Evolutionary conservation across 2,888 invertebrate genomes (phyloP).

Genomic region (Apoda limacodes): DNA sequence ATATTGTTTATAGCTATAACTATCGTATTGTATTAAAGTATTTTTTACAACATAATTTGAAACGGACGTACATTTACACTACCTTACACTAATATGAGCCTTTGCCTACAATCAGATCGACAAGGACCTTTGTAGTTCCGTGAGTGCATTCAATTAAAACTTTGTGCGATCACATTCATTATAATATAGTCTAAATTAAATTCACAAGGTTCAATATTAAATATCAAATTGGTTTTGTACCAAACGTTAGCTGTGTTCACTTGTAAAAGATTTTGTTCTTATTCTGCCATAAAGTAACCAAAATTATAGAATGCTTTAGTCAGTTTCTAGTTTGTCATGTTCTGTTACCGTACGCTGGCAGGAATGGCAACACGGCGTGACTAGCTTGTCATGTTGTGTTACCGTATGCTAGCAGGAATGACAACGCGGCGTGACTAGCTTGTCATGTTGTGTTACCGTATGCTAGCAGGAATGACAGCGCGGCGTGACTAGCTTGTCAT

Average conservation of each 20-base stretch:
- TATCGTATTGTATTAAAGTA: too few species aligned
- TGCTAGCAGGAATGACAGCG: too few species aligned
- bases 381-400: neutral
- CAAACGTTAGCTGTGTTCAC: constrained; percentile 22
- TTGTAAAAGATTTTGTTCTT: constrained; percentile 21
- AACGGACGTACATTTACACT: too few species aligned
- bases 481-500: constrained; percentile 28
- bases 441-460: neutral
- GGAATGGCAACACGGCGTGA: neutral
- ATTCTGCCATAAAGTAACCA: constrained; percentile 29
- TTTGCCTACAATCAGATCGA: constrained; percentile 3
- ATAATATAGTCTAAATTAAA: constrained; percentile 39
- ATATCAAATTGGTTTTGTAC: constrained; percentile 60
- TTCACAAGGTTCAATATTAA: constrained; percentile 39
- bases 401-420: neutral
- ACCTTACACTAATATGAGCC: too few species aligned
- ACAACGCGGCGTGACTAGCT: neutral
- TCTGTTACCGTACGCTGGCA: neutral
- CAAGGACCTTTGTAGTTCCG: too few species aligned
- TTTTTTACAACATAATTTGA: too few species aligned
- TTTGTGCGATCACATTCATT: constrained; percentile 53
- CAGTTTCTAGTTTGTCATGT: neutral
- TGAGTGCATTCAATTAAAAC: constrained; percentile 42
- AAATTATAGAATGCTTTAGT: constrained; percentile 23
- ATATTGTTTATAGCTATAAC: too few species aligned